Conservation (phyloP, 2,113 vertebrate genomes). For the Fukomys damarensis region DNA sequence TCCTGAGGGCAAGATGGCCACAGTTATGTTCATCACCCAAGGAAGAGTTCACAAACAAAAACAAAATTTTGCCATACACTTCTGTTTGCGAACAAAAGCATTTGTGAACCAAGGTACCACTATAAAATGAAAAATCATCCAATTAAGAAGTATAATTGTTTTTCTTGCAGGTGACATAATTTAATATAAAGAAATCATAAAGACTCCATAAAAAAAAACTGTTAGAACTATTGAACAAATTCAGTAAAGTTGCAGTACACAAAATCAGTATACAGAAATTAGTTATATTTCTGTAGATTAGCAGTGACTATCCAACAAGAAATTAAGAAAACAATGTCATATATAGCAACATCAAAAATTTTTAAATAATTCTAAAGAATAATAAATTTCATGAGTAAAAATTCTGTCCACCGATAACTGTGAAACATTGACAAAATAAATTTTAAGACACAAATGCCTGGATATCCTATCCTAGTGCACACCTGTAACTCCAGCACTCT, state of each 20-base stretch:
- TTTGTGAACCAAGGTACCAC: too few species aligned
- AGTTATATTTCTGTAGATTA: background rate
- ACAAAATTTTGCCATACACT: too few species aligned
- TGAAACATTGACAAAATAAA: background rate
- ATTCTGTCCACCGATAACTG: background rate
- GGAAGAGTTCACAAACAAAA: too few species aligned
- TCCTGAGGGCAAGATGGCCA: too few species aligned
- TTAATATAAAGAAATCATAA: background rate
- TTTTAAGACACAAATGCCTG: background rate
- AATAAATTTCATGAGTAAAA: background rate
- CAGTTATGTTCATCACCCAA: too few species aligned
- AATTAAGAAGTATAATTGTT: background rate
- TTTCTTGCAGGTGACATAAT: background rate
- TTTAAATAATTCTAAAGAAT: background rate
- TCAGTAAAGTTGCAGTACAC: background rate
- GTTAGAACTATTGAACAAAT: background rate
- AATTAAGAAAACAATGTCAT: background rate
- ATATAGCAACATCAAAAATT: background rate
- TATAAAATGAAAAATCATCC: background rate
- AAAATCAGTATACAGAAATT: background rate
- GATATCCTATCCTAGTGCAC: too few species aligned
- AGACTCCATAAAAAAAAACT: background rate
- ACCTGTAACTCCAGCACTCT: too few species aligned
- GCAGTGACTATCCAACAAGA: background rate
- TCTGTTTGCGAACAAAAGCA: too few species aligned